These are phyloP conservation scores for Rhizomys pruinosus DNA, from an alignment of 2,113 vertebrate species.

Conservation along the genomic window DNA sequence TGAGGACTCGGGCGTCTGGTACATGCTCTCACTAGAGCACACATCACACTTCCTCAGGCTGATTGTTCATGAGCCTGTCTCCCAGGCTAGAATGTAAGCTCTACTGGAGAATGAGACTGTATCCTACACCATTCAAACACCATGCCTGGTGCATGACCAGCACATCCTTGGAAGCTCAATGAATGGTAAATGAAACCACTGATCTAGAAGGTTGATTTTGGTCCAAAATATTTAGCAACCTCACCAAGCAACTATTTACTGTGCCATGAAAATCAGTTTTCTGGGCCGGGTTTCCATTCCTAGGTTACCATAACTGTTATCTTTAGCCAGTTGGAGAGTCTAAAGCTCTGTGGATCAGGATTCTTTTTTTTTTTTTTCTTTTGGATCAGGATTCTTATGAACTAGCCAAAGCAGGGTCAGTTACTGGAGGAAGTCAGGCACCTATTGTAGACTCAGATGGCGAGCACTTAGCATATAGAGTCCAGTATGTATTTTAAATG, in stretches of 20 bases:
- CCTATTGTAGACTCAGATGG: neutral
- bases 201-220: conserved; percentile 10
- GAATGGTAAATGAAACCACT: conserved; percentile 34
- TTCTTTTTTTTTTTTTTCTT: too few species aligned
- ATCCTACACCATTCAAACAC: neutral
- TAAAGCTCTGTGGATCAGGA: neutral
- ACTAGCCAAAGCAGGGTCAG: neutral
- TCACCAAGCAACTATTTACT: conserved; percentile 43
- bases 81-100: neutral
- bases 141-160: too few species aligned
- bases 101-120: neutral
- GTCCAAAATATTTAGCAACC: neutral
- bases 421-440: neutral
- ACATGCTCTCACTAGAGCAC: neutral
- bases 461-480: neutral
- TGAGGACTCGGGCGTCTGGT: conserved; percentile 9
- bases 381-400: neutral
- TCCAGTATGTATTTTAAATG: neutral
- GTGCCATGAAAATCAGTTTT: conserved; percentile 39
- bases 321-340: neutral
- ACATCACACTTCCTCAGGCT: neutral
- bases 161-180: neutral
- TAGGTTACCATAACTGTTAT: neutral
- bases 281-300: conserved; percentile 21
- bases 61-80: neutral